Evolutionary conservation across 2,888 invertebrate species (phyloP), one percentile per base, ranked within the genome.

Genomic region (Rhagonycha fulva): DNA sequence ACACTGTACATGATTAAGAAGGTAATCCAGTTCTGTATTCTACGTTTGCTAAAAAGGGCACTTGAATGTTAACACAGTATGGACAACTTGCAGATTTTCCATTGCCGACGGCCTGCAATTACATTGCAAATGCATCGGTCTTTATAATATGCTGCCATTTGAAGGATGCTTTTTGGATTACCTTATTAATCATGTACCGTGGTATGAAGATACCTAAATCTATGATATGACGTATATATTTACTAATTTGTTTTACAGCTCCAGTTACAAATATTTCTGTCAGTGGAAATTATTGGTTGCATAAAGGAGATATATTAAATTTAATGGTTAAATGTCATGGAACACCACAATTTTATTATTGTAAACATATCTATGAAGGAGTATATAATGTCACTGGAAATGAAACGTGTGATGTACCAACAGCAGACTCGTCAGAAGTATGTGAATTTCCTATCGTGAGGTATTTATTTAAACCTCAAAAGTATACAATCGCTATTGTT

Each of bases 261-360:
- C 94, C 96, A 0, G 91, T 96, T 80, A 87, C 90, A 2, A 91
- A 92, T 75, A 89, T 96, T 9, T 92, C 91, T 69, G 91, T 94
- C 1, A 91, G 90, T 3, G 96, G 96, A 0, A 91, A 92, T 74
- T 94, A 94, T 83, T 96, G 96, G 96, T 89, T 97, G 32, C 92
- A 94, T 82, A 94, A 94, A 77, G 96, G 95, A 32, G 95, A 95
- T 72, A 88, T 96, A 67, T 87, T 96, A 26, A 90, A 92, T 73
- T 86, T 97, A 9, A 89, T 91, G 79, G 91, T 94, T 3, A 91
- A 91, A 61, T 97, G 95, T 83, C 90, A 91, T 28, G 97, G 96
- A 0, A 93, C 95, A 0, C 90, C 91, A 0, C 94, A 94, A 0
- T 94, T 94, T 83, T 83, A 90, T 67, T 94, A 94, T 85, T 97